Evolutionary conservation across 2,113 vertebrate species (phyloP), one percentile per base, ranked within the genome.

Genomic region (Balaeniceps rex): DNA sequence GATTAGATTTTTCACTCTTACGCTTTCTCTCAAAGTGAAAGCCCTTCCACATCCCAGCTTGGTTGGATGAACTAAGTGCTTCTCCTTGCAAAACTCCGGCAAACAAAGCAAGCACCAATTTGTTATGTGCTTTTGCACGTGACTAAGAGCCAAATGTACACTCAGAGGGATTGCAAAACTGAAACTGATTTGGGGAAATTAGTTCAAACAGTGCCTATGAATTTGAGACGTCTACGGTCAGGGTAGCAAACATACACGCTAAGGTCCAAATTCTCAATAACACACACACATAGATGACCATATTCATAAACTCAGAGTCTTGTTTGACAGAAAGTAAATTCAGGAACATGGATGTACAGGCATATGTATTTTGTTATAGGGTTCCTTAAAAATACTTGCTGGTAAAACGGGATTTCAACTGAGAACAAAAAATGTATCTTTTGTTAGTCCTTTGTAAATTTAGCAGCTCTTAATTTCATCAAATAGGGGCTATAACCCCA

Each of bases 131-230:
- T 63, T 86, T 80, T 38, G 10, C 9, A 22, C 21, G 18, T 65
- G 29, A 31, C 19, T 61, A 76, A 75, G 29, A 52, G 12, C 6
- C 13, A 61, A 38, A 61, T n/a, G 11, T n/a, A 52, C 4, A 38
- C 7, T 80, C 16, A 29, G 52, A 78, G 21, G 24, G 10, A 68
- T 18, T 42, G 14, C 6, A 57, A 76, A 90, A 83, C 21, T 31
- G 0, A 76, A 65, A 38, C 3, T 16, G 4, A 31, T 76, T 31
- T 51, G 44, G 6, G 8, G 40, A 65, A 75, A 57, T 61, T 12
- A 57, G 5, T 83, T 87, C 19, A 70, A 70, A 85, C 2, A 1
- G 3, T 77, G 24, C 1, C 12, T 26, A 23, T 0, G 1, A 4
- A 57, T 65, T 54, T 83, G 66, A 44, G 11, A 44, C 57, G 19